Evolutionary conservation across 1,140 invertebrate species (phyloP).

Genomic region (Steinernema khuongi): DNA sequence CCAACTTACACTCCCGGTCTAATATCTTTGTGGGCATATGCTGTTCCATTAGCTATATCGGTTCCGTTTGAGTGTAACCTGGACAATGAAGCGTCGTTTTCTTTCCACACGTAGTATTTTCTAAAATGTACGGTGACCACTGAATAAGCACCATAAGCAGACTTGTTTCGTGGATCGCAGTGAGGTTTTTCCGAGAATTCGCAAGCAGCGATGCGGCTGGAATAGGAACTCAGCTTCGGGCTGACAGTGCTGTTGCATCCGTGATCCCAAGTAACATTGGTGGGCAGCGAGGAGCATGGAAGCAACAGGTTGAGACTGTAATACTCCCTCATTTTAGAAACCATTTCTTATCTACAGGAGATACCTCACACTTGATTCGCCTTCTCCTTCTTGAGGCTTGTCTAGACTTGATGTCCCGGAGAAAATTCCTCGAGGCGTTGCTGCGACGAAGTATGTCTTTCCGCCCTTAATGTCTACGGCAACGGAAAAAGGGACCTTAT

Average conservation of each 20-base stretch:
- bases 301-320: constrained; percentile 11
- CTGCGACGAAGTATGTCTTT: neutral
- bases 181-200: neutral
- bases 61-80: neutral
- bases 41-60: neutral
- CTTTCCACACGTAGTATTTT: neutral
- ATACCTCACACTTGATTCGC: constrained; percentile 18
- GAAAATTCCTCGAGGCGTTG: neutral
- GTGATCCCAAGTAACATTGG: neutral
- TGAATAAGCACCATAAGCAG: neutral
- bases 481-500: neutral
- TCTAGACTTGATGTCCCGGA: neutral
- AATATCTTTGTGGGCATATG: neutral
- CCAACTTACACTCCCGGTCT: constrained; percentile 1
- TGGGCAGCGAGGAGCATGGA: neutral
- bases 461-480: neutral
- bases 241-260: constrained; percentile 4
- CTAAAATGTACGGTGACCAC: neutral
- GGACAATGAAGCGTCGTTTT: neutral
- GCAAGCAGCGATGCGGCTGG: neutral
- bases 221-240: neutral
- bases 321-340: too few species aligned
- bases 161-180: neutral
- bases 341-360: too few species aligned
- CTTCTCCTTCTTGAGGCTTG: neutral